Percentiles rank a stretch among this genome's conserved stretches.
These are phyloP conservation scores for Sus cebifrons DNA, from an alignment of 2,797 vertebrate genomes.

Conservation along the genomic window DNA sequence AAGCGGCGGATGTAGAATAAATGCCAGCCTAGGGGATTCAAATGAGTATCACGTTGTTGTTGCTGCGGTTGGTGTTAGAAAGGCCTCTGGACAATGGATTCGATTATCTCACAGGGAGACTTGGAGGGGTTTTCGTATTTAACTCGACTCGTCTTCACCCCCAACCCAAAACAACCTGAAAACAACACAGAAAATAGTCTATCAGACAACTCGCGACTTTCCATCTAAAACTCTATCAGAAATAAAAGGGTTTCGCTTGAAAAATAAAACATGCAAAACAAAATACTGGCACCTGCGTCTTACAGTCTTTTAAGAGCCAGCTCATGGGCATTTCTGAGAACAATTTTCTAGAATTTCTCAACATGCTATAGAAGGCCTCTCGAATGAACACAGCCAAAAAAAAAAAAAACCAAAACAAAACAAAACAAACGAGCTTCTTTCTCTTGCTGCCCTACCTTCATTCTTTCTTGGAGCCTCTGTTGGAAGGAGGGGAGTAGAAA, in stretches of 20 bases:
- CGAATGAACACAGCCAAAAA: background rate
- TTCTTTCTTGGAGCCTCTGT: background rate
- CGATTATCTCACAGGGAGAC: background rate
- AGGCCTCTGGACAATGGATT: background rate
- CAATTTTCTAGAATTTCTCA: background rate
- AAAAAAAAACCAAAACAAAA: no score
- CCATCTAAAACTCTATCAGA: background rate
- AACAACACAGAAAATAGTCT: background rate
- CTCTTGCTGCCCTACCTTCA: background rate
- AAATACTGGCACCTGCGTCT: background rate
- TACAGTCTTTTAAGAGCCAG: background rate
- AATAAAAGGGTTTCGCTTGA: background rate
- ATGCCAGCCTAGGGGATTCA: slow-evolving; percentile 49
- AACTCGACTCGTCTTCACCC: background rate
- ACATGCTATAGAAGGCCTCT: background rate
- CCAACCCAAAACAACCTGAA: background rate
- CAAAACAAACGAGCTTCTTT: background rate
- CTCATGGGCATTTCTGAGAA: background rate
- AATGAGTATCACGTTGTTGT: background rate
- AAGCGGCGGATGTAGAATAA: slow-evolving; percentile 60
- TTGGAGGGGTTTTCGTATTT: background rate
- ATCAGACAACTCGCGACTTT: background rate
- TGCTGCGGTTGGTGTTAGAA: background rate
- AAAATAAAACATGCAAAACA: background rate
- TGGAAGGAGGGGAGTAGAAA: background rate